phyloP scores from a whole-genome alignment of 2,888 invertebrate species.

The Parascotia fuliginaria region DNA sequence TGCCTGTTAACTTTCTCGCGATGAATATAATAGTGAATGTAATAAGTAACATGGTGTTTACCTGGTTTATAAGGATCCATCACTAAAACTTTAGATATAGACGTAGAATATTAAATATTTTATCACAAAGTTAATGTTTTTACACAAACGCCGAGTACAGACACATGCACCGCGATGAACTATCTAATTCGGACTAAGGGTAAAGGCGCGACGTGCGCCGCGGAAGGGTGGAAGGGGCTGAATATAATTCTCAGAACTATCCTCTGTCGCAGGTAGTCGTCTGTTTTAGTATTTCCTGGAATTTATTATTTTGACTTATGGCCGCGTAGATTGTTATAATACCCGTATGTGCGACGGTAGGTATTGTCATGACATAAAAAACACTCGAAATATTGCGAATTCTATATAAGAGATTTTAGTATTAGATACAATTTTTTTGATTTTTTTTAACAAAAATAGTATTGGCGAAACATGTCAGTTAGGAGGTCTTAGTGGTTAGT shows the following conservation, averaged over 20 bases:
- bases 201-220: background rate
- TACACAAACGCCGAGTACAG: background rate
- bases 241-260: too few species aligned
- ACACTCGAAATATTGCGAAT: background rate
- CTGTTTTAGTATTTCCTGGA: too few species aligned
- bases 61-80: background rate
- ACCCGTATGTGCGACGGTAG: background rate
- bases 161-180: background rate
- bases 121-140: too few species aligned
- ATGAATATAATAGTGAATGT: too few species aligned
- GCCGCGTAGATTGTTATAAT: background rate
- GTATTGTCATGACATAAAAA: background rate
- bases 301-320: background rate
- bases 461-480: background rate
- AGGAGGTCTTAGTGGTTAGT: background rate
- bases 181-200: background rate
- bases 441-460: background rate
- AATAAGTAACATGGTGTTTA: background rate
- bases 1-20: too few species aligned
- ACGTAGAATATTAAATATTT: background rate
- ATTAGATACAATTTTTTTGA: background rate
- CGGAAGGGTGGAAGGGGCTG: too few species aligned
- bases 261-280: too few species aligned
- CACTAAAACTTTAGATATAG: background rate
- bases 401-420: background rate